A percentile compares a stretch with the other conserved stretches of the same genome.
Evolutionary conservation across 2,888 invertebrate species (phyloP).

Genomic region (Chouioia cunea): DNA sequence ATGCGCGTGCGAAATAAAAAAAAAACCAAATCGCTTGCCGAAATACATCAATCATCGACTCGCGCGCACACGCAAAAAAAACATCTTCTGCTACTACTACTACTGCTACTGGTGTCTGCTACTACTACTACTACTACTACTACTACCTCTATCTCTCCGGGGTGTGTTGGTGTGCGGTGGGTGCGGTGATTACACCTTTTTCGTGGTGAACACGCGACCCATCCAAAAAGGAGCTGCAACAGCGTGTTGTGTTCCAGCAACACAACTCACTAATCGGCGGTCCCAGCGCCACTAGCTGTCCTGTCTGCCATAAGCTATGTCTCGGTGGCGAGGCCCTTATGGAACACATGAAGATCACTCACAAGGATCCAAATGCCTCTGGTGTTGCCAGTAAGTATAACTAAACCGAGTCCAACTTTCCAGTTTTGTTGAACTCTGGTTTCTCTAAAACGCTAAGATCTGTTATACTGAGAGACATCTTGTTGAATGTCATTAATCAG

Average conservation of each 20-base stretch:
- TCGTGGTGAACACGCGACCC: slow-evolving; percentile 48
- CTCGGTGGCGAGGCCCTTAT: slow-evolving; percentile 92
- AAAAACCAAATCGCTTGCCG: slow-evolving; percentile 21
- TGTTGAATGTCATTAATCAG: no score
- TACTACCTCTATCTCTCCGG: slow-evolving; percentile 35
- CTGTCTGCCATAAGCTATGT: slow-evolving; percentile 94
- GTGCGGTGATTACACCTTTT: slow-evolving; percentile 54
- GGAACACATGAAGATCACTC: slow-evolving; percentile 96
- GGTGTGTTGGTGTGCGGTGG: slow-evolving; percentile 7
- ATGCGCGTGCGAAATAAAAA: slow-evolving; percentile 19
- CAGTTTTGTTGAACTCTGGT: no score
- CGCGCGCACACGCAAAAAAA: no score
- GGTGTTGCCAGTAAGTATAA: slow-evolving; percentile 88
- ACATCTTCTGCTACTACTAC: no score
- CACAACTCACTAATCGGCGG: slow-evolving; percentile 93
- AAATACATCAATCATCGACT: no score
- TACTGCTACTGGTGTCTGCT: slow-evolving; percentile 22
- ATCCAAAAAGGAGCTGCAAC: slow-evolving; percentile 82
- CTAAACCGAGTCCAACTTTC: no score
- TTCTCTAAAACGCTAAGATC: no score
- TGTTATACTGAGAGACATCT: no score
- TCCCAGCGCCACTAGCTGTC: slow-evolving; percentile 92
- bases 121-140: slow-evolving; percentile 50
- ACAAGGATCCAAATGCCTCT: slow-evolving; percentile 91
- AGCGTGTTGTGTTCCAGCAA: slow-evolving; percentile 96